phyloP scores from a whole-genome alignment of 2,113 vertebrate genomes.

The Cichladusa arquata region DNA sequence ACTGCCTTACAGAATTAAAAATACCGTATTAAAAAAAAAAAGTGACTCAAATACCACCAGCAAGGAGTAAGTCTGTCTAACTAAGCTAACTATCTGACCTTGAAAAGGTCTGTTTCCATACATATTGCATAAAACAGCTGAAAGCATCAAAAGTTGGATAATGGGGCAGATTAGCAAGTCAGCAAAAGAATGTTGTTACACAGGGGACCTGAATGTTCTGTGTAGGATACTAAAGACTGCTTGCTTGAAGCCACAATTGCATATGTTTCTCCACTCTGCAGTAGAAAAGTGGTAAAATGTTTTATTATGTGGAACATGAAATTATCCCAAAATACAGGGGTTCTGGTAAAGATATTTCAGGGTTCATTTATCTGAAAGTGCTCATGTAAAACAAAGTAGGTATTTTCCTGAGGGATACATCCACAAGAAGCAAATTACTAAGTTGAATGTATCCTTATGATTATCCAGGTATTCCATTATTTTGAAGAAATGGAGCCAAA shows the following conservation, averaged over 20 bases:
- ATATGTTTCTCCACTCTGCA: neutral
- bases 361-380: neutral
- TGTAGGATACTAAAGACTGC: neutral
- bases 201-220: neutral
- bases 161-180: neutral
- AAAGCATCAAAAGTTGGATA: neutral
- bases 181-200: neutral
- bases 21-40: neutral
- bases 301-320: neutral
- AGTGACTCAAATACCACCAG: accelerated
- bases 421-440: neutral
- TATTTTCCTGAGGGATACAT: neutral
- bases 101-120: neutral
- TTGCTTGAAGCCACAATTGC: neutral
- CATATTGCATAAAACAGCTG: neutral
- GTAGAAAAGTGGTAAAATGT: neutral
- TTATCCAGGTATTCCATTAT: neutral
- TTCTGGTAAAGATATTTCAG: neutral
- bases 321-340: neutral
- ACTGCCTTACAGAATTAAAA: neutral
- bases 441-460: neutral
- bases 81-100: neutral
- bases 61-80: neutral
- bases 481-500: neutral
- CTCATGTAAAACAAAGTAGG: neutral